Evolutionary conservation across 2,113 vertebrate genomes (phyloP).

Genomic region (Theristicus caerulescens): DNA sequence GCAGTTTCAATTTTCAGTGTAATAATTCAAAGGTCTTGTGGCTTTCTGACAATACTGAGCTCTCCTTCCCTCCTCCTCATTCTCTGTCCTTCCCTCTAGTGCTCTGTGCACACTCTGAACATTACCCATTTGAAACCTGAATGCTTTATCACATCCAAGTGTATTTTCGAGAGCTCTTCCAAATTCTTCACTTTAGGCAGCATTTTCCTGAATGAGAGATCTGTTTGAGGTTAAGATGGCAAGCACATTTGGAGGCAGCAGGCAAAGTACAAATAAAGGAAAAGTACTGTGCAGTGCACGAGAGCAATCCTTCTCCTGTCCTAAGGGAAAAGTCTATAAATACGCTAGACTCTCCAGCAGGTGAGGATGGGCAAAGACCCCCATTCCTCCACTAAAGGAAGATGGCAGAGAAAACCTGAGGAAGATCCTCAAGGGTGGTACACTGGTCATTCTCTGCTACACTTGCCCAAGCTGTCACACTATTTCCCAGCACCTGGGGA

Average conservation of each 20-base stretch:
- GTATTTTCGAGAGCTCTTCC: not conserved
- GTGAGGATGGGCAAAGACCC: not conserved
- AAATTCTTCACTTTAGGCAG: not conserved
- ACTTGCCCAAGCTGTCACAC: not conserved
- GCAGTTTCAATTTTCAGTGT: slow-evolving; percentile 7
- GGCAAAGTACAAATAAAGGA: not conserved
- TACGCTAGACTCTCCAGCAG: not conserved
- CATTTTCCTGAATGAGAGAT: not conserved
- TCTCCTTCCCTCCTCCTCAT: not conserved
- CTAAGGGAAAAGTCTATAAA: not conserved
- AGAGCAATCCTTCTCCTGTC: not conserved
- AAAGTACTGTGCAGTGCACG: not conserved
- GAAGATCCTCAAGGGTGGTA: not conserved
- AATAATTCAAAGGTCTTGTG: not conserved
- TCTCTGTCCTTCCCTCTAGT: not conserved
- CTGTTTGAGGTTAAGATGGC: not conserved
- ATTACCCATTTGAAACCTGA: not conserved
- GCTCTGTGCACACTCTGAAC: not conserved
- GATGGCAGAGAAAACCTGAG: not conserved
- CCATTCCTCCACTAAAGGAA: not conserved
- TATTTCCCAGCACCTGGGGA: not conserved
- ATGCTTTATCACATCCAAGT: not conserved
- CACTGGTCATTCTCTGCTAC: accelerated
- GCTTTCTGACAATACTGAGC: not conserved
- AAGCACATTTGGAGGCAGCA: not conserved